Evolutionary conservation across 2,113 vertebrate species (phyloP), one percentile per base, ranked within the genome.

Genomic region (Callipepla squamata): DNA sequence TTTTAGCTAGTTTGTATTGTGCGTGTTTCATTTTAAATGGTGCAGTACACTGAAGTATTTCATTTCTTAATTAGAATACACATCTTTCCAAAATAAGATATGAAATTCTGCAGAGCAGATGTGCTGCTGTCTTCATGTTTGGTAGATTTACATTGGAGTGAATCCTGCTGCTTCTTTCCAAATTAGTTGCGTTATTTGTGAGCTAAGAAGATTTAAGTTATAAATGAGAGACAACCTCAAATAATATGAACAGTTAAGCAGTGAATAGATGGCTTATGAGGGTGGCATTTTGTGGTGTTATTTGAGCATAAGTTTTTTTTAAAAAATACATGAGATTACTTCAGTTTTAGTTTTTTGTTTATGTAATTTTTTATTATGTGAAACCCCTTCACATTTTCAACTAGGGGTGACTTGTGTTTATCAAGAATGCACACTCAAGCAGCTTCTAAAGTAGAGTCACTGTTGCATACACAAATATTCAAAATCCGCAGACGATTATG

Each of bases 51-150:
- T 36, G 53, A 87, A 87, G 14, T 12, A 48, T 63, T 91, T 76
- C 3, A 62, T 79, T 47, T 6, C 26, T 32, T 81, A 51, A 79
- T 90, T 84, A 87, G 32, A 89, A 84, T 61, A 61, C 70, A 69
- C 51, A 76, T 8, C 36, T 92, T 88, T 89, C 65, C 40, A 65
- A 68, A 61, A 91, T 78, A 93, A 95, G 14, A 25, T 76, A 62
- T 78, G 44, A 77, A 91, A 80, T 80, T 91, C 40, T 50, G 16
- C 68, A 53, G 14, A 81, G 11, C 51, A 62, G 70, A 70, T n/a
- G 30, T 69, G 38, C 48, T 78, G 53, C 53, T 84, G 28, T 36
- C 48, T n/a, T 87, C 78, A 88, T 86, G 94, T 87, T 84, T 80
- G 36, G 9, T 32, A 74, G 50, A 44, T 90, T 86, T 87, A 45